A percentile compares a stretch with the other conserved stretches of the same genome.
phyloP scores from a whole-genome alignment of 2,113 vertebrate species.

The Fulica atra region DNA sequence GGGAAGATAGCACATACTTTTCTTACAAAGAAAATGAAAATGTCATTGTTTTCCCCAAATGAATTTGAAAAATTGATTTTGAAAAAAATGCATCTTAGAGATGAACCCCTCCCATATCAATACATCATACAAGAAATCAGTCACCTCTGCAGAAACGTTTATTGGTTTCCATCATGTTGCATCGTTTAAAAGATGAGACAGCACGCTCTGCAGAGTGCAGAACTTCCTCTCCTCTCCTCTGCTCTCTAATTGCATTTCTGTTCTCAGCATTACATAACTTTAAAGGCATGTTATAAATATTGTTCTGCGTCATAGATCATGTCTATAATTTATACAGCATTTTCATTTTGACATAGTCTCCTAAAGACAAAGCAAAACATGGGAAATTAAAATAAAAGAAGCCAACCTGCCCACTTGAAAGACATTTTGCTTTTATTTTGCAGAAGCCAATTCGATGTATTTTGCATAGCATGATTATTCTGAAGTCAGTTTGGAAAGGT shows the following conservation, averaged over 20 bases:
- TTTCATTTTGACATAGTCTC: background rate
- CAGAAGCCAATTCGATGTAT: background rate
- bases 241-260: conserved; percentile 47
- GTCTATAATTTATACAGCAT: background rate
- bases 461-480: background rate
- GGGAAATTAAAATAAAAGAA: background rate
- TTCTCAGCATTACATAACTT: conserved; percentile 45
- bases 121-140: background rate
- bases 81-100: background rate
- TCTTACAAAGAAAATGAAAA: conserved; percentile 42
- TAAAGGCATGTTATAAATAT: conserved; percentile 54
- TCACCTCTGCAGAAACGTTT: conserved; percentile 32
- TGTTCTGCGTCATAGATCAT: conserved; percentile 29
- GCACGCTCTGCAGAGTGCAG: background rate
- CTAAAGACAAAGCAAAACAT: background rate
- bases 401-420: background rate
- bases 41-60: conserved; percentile 26
- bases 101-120: conserved; percentile 3
- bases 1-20: background rate
- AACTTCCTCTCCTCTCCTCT: conserved; percentile 31
- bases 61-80: conserved; percentile 45
- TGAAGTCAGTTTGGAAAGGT: background rate
- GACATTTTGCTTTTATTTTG: background rate
- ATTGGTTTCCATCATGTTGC: conserved; percentile 41
- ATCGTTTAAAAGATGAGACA: conserved; percentile 45